Conservation (phyloP, 1,140 invertebrate species). For the Drosophila sulfurigaster region DNA sequence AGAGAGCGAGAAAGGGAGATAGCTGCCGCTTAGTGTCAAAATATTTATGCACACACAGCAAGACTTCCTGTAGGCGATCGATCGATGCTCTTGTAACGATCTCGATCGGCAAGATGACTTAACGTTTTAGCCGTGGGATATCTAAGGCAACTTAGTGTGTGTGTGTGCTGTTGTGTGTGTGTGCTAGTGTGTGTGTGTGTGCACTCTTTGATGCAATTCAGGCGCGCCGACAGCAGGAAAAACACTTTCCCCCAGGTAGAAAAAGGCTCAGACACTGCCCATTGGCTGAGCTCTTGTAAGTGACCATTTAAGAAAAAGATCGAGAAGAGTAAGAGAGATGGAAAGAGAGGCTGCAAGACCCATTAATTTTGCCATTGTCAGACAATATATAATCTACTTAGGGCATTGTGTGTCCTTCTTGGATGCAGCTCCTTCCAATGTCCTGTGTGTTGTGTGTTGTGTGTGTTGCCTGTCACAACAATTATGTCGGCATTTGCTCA, state of each 20-base stretch:
- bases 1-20: neutral
- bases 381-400: conserved; percentile 69
- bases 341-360: conserved; percentile 11
- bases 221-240: conserved; percentile 58
- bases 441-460: conserved; percentile 45
- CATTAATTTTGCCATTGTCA: conserved; percentile 79
- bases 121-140: conserved; percentile 68
- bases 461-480: conserved; percentile 74
- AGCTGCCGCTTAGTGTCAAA: conserved; percentile 71
- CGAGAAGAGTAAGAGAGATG: neutral
- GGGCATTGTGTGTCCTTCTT: conserved; percentile 49
- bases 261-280: conserved; percentile 26
- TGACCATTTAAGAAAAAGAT: conserved; percentile 56
- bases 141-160: conserved; percentile 7
- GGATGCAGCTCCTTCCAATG: conserved; percentile 14
- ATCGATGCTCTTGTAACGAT: conserved; percentile 17
- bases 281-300: conserved; percentile 62
- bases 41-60: conserved; percentile 79
- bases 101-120: conserved; percentile 65
- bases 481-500: conserved; percentile 81
- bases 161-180: conserved; percentile 28
- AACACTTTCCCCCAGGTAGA: conserved; percentile 70
- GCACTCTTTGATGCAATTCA: conserved; percentile 75
- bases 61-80: conserved; percentile 64
- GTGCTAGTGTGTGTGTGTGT: conserved; percentile 33